These are phyloP conservation scores for Pammene fasciana DNA, from an alignment of 2,888 invertebrate species.

Conservation along the genomic window DNA sequence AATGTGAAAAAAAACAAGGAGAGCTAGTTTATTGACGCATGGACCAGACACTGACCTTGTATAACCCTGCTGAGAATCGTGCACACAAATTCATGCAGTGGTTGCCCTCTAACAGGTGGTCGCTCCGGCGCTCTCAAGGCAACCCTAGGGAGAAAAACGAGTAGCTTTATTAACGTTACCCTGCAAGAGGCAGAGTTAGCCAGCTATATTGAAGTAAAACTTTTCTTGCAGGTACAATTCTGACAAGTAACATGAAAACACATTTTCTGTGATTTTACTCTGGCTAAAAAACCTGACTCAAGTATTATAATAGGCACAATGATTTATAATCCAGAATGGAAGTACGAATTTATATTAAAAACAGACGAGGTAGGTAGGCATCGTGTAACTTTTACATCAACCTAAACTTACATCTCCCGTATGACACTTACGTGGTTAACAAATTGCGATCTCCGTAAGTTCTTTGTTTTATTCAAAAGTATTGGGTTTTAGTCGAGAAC, in stretches of 20 bases:
- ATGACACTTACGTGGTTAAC: background rate
- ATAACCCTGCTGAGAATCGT: constrained; percentile 26
- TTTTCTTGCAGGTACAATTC: background rate
- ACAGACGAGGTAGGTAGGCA: background rate
- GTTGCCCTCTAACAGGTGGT: constrained; percentile 29
- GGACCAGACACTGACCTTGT: constrained; percentile 37
- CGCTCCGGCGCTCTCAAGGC: constrained; percentile 29
- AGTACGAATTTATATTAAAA: background rate
- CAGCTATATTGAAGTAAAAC: background rate
- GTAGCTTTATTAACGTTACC: constrained; percentile 6
- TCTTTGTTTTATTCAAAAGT: background rate
- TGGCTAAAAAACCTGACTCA: no score
- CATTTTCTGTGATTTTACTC: no score
- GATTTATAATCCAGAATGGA: no score
- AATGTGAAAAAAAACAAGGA: constrained; percentile 11
- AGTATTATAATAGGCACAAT: no score
- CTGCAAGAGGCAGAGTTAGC: background rate
- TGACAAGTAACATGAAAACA: no score
- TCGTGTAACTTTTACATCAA: background rate
- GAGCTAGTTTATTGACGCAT: background rate
- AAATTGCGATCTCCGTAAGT: background rate
- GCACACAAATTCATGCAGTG: constrained; percentile 31
- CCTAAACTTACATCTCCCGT: background rate
- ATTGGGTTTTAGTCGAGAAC: no score
- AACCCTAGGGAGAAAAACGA: constrained; percentile 26